Conservation (phyloP, 1,140 invertebrate species). For the Macrocentrus cingulum region DNA sequence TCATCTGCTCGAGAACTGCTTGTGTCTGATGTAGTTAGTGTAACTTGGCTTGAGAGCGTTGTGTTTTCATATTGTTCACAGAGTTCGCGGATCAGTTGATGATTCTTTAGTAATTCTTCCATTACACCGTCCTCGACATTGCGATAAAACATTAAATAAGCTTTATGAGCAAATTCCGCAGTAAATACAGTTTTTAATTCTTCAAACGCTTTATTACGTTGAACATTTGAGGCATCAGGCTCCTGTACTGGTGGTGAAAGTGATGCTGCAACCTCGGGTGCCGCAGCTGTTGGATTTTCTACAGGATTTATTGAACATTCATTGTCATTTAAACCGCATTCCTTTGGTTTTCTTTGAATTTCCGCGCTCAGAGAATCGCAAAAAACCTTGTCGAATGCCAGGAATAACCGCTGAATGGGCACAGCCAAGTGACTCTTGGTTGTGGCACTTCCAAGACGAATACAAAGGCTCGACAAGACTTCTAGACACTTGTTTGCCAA, state of each 20-base stretch:
- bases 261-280: slow-evolving; percentile 54
- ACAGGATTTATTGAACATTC: too few species aligned
- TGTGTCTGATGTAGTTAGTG: slow-evolving; percentile 29
- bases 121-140: slow-evolving; percentile 73
- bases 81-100: slow-evolving; percentile 73
- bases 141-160: slow-evolving; percentile 79
- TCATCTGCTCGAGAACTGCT: not conserved
- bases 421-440: slow-evolving; percentile 76
- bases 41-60: slow-evolving; percentile 29
- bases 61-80: slow-evolving; percentile 71
- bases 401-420: slow-evolving; percentile 71
- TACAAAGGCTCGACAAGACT: slow-evolving; percentile 74
- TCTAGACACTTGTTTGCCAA: slow-evolving; percentile 81
- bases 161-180: slow-evolving; percentile 77
- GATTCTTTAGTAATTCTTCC: slow-evolving; percentile 74
- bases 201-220: slow-evolving; percentile 64
- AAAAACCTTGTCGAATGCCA: slow-evolving; percentile 83
- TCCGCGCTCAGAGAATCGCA: slow-evolving; percentile 43
- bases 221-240: slow-evolving; percentile 36
- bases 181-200: slow-evolving; percentile 83
- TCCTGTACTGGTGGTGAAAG: slow-evolving; percentile 58
- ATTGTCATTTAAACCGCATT: too few species aligned
- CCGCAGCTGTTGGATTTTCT: slow-evolving; percentile 13
- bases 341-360: slow-evolving; percentile 7
- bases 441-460: slow-evolving; percentile 82